Percentiles rank a stretch among this genome's conserved stretches.
Conservation (phyloP, 2,888 invertebrate genomes). For the Branchipolynoe longqiensis region DNA sequence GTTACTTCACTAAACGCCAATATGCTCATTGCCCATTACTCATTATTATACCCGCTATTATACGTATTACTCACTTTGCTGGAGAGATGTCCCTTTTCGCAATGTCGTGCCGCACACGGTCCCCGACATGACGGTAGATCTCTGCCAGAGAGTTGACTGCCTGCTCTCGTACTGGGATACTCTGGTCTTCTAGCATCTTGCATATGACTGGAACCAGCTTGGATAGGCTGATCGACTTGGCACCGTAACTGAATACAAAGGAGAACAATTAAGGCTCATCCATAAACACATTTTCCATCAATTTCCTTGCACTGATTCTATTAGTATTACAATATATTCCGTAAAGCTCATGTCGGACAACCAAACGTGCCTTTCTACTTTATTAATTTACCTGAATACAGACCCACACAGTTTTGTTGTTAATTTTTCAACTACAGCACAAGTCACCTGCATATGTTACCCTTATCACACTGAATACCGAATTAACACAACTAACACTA, state of each 20-base stretch:
- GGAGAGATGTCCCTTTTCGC: conserved; percentile 87
- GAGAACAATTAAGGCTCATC: too few relatives aligned
- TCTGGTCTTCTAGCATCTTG: conserved; percentile 92
- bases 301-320: too few relatives aligned
- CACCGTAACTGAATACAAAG: conserved; percentile 89
- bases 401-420: neutral
- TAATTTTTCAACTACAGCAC: neutral
- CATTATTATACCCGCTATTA: too few relatives aligned
- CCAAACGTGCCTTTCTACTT: too few relatives aligned
- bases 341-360: too few relatives aligned
- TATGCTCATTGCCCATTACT: too few relatives aligned
- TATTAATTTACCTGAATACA: neutral
- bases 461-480: too few relatives aligned
- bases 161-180: conserved; percentile 88
- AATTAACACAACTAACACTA: too few relatives aligned
- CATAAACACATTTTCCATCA: too few relatives aligned
- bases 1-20: too few relatives aligned
- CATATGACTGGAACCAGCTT: conserved; percentile 92
- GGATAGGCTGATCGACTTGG: conserved; percentile 90
- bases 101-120: conserved; percentile 91
- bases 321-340: too few relatives aligned
- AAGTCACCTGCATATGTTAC: too few relatives aligned
- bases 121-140: conserved; percentile 95
- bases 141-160: conserved; percentile 93
- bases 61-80: conserved; percentile 81